These are phyloP conservation scores for Holotrichia oblita DNA, from an alignment of 1,140 invertebrate genomes.

Conservation along the genomic window DNA sequence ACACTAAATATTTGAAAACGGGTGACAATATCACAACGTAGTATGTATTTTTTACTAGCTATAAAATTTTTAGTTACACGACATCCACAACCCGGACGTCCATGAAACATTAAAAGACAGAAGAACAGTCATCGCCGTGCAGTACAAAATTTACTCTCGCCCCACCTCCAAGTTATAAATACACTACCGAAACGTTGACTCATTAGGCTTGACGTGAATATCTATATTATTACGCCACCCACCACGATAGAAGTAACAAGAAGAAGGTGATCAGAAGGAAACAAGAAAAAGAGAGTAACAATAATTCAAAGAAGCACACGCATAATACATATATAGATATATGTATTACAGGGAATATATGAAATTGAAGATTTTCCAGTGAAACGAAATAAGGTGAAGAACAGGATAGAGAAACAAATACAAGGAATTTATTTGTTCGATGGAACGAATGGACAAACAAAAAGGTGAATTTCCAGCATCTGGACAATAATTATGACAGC, in stretches of 20 bases:
- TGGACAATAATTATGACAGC: slow-evolving; percentile 37
- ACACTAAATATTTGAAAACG: too few relatives aligned
- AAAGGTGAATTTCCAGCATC: slow-evolving; percentile 32
- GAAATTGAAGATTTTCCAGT: slow-evolving; percentile 9
- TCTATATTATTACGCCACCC: slow-evolving; percentile 40
- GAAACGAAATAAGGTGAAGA: not conserved
- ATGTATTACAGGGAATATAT: too few relatives aligned
- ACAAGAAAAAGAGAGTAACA: not conserved
- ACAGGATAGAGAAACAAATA: not conserved
- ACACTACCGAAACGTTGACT: slow-evolving; percentile 39
- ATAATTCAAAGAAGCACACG: not conserved
- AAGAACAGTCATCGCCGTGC: too few relatives aligned
- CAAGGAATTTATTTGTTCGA: slow-evolving; percentile 5
- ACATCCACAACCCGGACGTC: too few relatives aligned
- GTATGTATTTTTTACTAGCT: too few relatives aligned
- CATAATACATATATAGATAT: too few relatives aligned
- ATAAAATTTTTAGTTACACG: too few relatives aligned
- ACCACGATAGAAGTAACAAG: slow-evolving; percentile 16
- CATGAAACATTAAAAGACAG: too few relatives aligned
- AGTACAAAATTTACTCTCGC: too few relatives aligned
- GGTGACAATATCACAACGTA: too few relatives aligned
- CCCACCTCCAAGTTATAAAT: slow-evolving; percentile 28
- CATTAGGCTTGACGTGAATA: slow-evolving; percentile 39
- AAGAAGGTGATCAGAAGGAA: not conserved
- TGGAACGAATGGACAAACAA: slow-evolving; percentile 33